phyloP scores from a whole-genome alignment of 2,797 vertebrate species.

The Eidolon dupreanum region DNA sequence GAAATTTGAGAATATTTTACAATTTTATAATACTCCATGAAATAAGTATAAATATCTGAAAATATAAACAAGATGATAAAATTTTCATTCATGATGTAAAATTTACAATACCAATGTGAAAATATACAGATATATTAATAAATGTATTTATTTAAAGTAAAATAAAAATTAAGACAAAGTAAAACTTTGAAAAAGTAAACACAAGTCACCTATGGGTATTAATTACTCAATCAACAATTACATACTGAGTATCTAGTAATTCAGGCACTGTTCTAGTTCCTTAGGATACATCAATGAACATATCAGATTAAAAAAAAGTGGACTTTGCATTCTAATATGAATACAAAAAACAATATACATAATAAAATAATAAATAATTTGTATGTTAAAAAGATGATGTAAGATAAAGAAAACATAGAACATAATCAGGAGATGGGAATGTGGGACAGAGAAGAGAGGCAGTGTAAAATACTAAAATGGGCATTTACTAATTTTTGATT shows the following conservation, averaged over 20 bases:
- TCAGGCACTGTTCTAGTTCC: background rate
- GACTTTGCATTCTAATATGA: background rate
- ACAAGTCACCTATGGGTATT: background rate
- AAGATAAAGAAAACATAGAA: background rate
- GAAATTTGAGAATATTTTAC: background rate
- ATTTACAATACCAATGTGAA: background rate
- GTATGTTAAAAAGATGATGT: background rate
- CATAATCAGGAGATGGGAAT: background rate
- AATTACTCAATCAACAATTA: background rate
- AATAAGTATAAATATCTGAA: background rate
- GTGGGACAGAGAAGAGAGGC: background rate
- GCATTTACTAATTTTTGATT: background rate
- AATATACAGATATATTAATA: background rate
- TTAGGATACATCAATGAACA: background rate
- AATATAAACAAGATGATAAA: background rate
- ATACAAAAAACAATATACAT: background rate
- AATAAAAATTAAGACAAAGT: background rate
- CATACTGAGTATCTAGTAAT: background rate
- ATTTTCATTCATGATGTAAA: background rate
- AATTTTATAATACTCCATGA: background rate
- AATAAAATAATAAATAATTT: background rate
- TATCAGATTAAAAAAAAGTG: background rate
- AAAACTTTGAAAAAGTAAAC: background rate
- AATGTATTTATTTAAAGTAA: background rate
- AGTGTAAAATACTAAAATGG: background rate